These are phyloP conservation scores for Pempheris klunzingeri DNA, from an alignment of 2,797 vertebrate species.

Conservation along the genomic window DNA sequence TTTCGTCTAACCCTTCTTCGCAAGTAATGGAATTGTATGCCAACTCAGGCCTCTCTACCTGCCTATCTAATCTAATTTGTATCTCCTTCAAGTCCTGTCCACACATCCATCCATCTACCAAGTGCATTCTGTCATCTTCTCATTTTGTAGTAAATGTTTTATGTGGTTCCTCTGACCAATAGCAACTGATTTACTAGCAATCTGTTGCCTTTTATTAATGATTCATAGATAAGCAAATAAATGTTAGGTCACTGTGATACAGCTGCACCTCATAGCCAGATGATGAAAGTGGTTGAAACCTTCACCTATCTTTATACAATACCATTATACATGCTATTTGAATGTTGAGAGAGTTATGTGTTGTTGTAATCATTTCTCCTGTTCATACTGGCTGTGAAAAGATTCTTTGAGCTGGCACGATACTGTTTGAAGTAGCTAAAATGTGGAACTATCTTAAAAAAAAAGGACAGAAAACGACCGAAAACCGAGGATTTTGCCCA, in stretches of 20 bases:
- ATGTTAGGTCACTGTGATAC: neutral
- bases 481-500: neutral
- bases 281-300: neutral
- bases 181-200: neutral
- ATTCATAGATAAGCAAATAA: neutral
- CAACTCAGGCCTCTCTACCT: conserved; percentile 13
- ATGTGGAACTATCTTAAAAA: neutral
- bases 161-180: conserved; percentile 1
- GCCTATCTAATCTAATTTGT: conserved; percentile 32
- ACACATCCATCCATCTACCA: conserved; percentile 3
- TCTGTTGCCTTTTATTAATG: neutral
- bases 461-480: too few species aligned
- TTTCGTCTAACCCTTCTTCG: conserved; percentile 3
- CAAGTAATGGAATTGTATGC: conserved; percentile 18
- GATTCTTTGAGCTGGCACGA: neutral
- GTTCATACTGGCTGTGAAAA: neutral
- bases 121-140: conserved; percentile 29
- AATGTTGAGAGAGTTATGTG: neutral
- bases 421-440: neutral
- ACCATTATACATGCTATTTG: neutral
- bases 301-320: neutral
- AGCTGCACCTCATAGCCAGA: too few species aligned
- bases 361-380: neutral
- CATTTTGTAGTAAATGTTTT: conserved; percentile 16
- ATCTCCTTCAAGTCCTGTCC: conserved; percentile 18